Base-by-base conservation (phyloP, 2,888 invertebrate species). In the Drosophila neoperkinsi region DNA sequence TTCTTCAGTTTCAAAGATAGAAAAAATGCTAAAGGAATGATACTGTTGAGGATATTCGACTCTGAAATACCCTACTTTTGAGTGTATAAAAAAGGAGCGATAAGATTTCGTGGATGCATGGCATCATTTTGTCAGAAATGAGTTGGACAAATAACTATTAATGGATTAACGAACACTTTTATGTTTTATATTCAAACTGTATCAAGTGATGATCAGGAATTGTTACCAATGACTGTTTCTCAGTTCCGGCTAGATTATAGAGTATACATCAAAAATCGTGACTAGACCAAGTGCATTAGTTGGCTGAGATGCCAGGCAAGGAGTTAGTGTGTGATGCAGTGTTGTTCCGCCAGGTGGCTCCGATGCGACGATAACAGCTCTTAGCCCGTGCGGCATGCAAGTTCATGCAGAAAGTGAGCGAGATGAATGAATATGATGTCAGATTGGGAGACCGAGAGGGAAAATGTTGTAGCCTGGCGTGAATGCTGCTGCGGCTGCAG, bases 331-430 rank as follows among this genome's bases (percentile, higher is more conserved):
- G 25, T 7, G 28, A 36, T 80, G 78, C 72, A 65, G 69, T 74
- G 66, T 77, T 90, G 85, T 86, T 77, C 78, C 71, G 76, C 81
- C 87, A 87, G 90, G 80, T 87, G 90, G 76, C 80, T 79, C 77
- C 82, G 90, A 70, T 78, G 82, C 71, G 60, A 72, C 73, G 77
- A 82, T 75, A 88, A 74, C 81, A 86, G 80, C 50, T 71, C 65
- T 82, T 81, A 84, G 81, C 80, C 81, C 81, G 69, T 70, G 76
- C 70, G 55, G 74, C 86, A 81, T 81, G 79, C 82, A 67, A 71
- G 68, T 67, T 82, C 83, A 77, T 77, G 62, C 81, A 74, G 57
- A 82, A 66, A 38, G 18, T 41, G 56, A 78, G 59, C 41, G 60
- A 76, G 77, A 66, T 60, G 61, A 68, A 64, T 74, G 34, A n/a